A percentile compares a stretch with the other conserved stretches of the same genome.
phyloP scores from a whole-genome alignment of 2,888 invertebrate genomes.

The Empis stercorea region DNA sequence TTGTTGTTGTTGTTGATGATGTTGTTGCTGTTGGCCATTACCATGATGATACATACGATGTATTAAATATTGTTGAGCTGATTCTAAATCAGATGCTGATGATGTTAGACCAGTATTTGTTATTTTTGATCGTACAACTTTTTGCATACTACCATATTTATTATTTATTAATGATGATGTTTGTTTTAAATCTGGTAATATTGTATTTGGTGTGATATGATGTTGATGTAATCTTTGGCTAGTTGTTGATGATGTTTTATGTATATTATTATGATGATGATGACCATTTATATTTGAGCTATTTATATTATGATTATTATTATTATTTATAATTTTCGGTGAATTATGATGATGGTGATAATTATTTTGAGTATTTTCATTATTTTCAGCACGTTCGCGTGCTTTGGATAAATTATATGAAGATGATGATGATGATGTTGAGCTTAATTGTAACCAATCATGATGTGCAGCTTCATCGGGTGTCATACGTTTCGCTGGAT shows the following conservation, averaged over 20 bases:
- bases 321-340: conserved; percentile 30
- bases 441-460: conserved; percentile 63
- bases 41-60: conserved; percentile 33
- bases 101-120: conserved; percentile 21
- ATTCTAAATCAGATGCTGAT: conserved; percentile 33
- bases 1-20: conserved; percentile 20
- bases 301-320: conserved; percentile 21
- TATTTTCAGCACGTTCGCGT: conserved; percentile 16
- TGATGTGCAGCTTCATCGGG: conserved; percentile 83
- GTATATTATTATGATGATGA: conserved; percentile 23
- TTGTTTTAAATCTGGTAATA: conserved; percentile 35
- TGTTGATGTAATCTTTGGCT: conserved; percentile 13
- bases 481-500: conserved; percentile 79
- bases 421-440: conserved; percentile 36
- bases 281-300: conserved; percentile 26
- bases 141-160: conserved; percentile 34
- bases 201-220: conserved; percentile 23
- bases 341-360: conserved; percentile 24
- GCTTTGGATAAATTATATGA: conserved; percentile 22
- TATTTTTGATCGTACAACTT: conserved; percentile 32
- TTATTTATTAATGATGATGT: conserved; percentile 22
- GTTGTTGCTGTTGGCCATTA: conserved; percentile 17
- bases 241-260: conserved; percentile 11
- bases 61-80: conserved; percentile 34
- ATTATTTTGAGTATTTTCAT: conserved; percentile 17